Conservation (phyloP, 2,113 vertebrate genomes). For the Pomatostomus ruficeps region DNA sequence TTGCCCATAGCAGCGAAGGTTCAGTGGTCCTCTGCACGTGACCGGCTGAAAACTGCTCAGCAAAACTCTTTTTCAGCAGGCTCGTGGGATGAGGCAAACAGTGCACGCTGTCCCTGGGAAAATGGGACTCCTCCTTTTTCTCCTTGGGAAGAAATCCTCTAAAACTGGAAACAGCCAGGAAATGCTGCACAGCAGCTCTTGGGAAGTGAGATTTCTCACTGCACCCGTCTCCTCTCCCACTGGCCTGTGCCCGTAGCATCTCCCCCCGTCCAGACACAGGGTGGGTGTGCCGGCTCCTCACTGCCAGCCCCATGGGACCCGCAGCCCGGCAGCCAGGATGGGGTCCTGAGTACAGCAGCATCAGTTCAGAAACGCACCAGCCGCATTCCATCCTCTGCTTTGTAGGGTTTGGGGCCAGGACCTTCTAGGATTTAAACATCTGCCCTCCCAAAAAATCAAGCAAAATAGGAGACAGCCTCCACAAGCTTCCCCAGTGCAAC, state of each 20-base stretch:
- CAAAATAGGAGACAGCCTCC: neutral
- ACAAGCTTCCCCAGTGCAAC: neutral
- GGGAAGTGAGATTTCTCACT: constrained; percentile 3
- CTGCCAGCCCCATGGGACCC: neutral
- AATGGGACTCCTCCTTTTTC: neutral
- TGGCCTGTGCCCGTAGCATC: neutral
- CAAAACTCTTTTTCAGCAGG: neutral
- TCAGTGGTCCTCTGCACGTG: neutral
- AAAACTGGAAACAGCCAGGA: constrained; percentile 20
- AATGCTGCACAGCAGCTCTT: neutral
- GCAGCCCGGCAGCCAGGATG: fast-evolving
- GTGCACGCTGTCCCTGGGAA: neutral
- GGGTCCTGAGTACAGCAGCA: neutral
- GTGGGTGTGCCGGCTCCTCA: neutral
- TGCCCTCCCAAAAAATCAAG: neutral
- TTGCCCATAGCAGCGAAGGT: neutral
- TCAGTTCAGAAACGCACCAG: neutral
- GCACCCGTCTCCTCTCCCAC: neutral
- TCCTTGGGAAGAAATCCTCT: neutral
- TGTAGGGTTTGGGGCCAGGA: neutral
- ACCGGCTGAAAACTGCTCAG: neutral
- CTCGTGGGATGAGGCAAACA: neutral
- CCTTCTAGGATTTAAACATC: neutral
- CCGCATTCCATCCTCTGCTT: neutral
- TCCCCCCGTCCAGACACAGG: neutral